phyloP scores from a whole-genome alignment of 2,888 invertebrate genomes.

The Clunio marinus region DNA sequence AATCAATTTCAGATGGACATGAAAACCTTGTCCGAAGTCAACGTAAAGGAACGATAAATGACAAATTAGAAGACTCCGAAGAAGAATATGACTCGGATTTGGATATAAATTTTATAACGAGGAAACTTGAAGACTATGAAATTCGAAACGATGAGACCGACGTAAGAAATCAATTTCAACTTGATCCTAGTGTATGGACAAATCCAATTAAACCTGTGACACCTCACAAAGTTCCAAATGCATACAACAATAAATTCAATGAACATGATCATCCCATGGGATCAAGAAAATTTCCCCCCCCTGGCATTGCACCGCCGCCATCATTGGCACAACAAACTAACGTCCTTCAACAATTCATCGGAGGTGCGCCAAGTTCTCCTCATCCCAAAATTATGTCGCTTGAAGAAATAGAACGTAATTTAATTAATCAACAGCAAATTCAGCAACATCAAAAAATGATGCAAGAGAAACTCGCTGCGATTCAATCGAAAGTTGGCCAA shows the following conservation, averaged over 20 bases:
- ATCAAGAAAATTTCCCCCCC: no score
- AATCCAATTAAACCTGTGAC: slow-evolving; percentile 47
- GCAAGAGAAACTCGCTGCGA: slow-evolving; percentile 29
- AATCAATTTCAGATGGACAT: slow-evolving; percentile 6
- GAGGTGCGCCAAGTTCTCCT: slow-evolving; percentile 41
- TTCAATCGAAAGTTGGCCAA: slow-evolving; percentile 40
- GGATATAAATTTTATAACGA: slow-evolving; percentile 38
- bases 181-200: slow-evolving; percentile 54
- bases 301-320: not conserved
- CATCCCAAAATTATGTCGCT: slow-evolving; percentile 49
- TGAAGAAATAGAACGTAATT: slow-evolving; percentile 50
- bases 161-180: slow-evolving; percentile 43
- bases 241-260: slow-evolving; percentile 40
- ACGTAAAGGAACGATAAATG: not conserved
- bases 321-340: slow-evolving; percentile 35
- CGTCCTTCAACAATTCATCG: slow-evolving; percentile 43
- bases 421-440: slow-evolving; percentile 48
- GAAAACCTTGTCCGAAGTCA: slow-evolving; percentile 5
- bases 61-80: slow-evolving; percentile 41
- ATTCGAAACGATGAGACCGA: slow-evolving; percentile 47
- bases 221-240: slow-evolving; percentile 40
- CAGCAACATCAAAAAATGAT: slow-evolving; percentile 43
- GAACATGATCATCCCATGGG: slow-evolving; percentile 21
- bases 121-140: slow-evolving; percentile 48
- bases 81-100: slow-evolving; percentile 48